Base-by-base conservation (phyloP, 2,888 invertebrate species). In the Acronicta aceris region DNA sequence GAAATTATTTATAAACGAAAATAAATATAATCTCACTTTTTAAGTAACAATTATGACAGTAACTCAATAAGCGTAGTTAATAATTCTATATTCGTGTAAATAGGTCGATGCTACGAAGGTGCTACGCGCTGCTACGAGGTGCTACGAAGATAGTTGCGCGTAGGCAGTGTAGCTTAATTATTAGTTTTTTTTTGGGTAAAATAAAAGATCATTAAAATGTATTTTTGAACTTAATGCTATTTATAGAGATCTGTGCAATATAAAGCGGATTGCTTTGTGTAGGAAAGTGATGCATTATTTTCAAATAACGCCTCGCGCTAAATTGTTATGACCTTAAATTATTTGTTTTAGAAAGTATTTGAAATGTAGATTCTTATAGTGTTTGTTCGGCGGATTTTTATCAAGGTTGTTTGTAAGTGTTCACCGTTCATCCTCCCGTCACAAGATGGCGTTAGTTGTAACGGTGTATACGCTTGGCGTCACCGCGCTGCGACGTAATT, bases 391-490 rank as follows among this genome's bases (percentile, higher is more conserved):
- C 6, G 0, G 12, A 8, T 9, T 43, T 43, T 21, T 12, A 15
- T 30, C 5, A 30, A 4, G 21, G 8, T n/a, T 41, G 47, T 55
- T 36, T 25, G 12, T 41, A 46, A 13, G 13, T 48, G 40, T 25
- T 41, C 58, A 0, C 15, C 71, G 65, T 86, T 63, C 71, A 45
- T 86, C 94, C 83, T 65, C 89, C 85, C 93, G 85, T 63, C 88
- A 83, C 88, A 71, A 92, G 93, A 93, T 93, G 93, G 85, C 94
- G 89, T 76, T 84, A 85, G 89, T 81, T 74, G 90, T 84, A 81
- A 78, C 74, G 61, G 43, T 74, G 68, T 43, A 74, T 59, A 56
- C 57, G 47, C 45, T 58, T 53, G 66, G 61, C 75, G 82, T 81
- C 79, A 69, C 75, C 76, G 81, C 81, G 76, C 81, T 81, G 74